Evolutionary conservation across 1,140 invertebrate species (phyloP).

Genomic region (Zelostemma sp.): DNA sequence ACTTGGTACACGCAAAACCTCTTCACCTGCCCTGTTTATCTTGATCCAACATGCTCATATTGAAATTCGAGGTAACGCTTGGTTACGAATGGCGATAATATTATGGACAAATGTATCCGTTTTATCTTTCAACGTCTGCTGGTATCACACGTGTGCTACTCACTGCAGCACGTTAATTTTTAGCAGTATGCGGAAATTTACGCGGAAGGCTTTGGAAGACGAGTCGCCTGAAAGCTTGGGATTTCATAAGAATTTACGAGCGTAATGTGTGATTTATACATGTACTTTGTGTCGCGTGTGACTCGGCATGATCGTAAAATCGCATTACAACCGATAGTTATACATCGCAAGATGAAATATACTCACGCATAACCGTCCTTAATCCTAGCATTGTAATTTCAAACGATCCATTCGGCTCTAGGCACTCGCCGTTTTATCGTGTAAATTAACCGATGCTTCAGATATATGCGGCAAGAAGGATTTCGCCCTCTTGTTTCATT

Average conservation of each 20-base stretch:
- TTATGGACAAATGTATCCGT: neutral
- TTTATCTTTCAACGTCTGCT: neutral
- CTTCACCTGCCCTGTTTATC: slow-evolving; percentile 23
- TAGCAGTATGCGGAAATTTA: slow-evolving; percentile 6
- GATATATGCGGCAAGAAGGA: slow-evolving; percentile 3
- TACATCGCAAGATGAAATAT: slow-evolving; percentile 18
- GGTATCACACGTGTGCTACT: slow-evolving; percentile 16
- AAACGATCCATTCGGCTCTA: slow-evolving; percentile 33
- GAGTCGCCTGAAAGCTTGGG: slow-evolving; percentile 21
- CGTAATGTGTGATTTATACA: slow-evolving; percentile 35
- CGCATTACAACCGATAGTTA: slow-evolving; percentile 39
- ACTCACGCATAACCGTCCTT: slow-evolving; percentile 15
- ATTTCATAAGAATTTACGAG: slow-evolving; percentile 44
- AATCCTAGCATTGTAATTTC: slow-evolving; percentile 41
- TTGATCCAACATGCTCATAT: slow-evolving; percentile 41
- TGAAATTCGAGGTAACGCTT: slow-evolving; percentile 31
- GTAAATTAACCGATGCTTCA: slow-evolving; percentile 29
- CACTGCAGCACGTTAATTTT: slow-evolving; percentile 14
- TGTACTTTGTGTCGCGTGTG: slow-evolving; percentile 31
- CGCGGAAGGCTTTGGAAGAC: slow-evolving; percentile 17
- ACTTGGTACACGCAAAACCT: slow-evolving; percentile 34
- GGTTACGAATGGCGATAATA: neutral
- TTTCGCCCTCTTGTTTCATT: slow-evolving; percentile 7
- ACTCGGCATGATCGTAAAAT: slow-evolving; percentile 35
- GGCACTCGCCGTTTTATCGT: slow-evolving; percentile 29